Evolutionary conservation across 1,140 invertebrate genomes (phyloP).

Genomic region (Caenorhabditis remanei): DNA sequence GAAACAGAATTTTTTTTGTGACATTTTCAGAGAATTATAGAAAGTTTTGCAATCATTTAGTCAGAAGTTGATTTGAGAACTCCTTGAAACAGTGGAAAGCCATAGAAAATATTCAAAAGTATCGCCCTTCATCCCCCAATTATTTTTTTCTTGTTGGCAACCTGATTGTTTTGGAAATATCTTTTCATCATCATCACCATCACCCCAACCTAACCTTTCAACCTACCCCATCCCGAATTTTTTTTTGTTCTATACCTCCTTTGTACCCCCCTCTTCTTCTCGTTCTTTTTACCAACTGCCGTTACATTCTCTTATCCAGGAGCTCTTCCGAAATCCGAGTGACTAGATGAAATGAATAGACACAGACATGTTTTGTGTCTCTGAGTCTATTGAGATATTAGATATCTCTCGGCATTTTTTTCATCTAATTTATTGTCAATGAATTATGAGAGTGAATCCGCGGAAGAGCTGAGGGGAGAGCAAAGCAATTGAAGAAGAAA

Average conservation of each 20-base stretch:
- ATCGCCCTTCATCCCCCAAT: no score
- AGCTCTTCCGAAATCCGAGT: neutral
- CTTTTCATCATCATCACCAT: no score
- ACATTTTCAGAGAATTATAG: no score
- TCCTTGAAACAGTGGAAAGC: no score
- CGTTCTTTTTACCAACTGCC: neutral
- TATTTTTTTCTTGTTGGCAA: no score
- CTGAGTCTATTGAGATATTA: neutral
- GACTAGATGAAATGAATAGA: neutral
- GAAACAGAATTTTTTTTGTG: no score
- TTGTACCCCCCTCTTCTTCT: neutral
- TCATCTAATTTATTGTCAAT: conserved; percentile 27
- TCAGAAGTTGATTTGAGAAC: no score
- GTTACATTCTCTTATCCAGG: neutral
- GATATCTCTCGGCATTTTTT: neutral
- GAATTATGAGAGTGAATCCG: conserved; percentile 30
- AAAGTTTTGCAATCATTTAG: no score
- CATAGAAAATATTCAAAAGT: no score
- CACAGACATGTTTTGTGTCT: neutral
- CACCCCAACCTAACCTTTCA: neutral
- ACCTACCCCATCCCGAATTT: neutral
- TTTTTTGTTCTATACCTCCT: neutral
- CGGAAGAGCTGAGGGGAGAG: neutral
- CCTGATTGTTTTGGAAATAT: no score
- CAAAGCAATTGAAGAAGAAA: neutral